A percentile compares a stretch with the other conserved stretches of the same genome.
Evolutionary conservation across 2,113 vertebrate genomes (phyloP).

Genomic region (Callopanchax toddi): DNA sequence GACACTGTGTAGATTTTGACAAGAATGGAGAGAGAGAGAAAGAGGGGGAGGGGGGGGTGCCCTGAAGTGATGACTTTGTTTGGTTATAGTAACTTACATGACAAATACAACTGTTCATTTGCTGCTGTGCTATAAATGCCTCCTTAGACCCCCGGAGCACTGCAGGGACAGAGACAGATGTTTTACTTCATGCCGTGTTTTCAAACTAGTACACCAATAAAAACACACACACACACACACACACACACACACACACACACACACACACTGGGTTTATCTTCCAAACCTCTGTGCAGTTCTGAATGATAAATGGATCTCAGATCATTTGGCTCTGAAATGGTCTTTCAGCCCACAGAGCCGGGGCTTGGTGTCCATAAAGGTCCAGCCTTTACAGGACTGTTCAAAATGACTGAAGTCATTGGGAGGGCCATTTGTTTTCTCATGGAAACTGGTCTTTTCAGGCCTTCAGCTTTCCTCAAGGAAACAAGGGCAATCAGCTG

Average conservation of each 20-base stretch:
- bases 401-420: conserved; percentile 66
- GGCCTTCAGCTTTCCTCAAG: conserved; percentile 44
- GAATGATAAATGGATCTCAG: conserved; percentile 62
- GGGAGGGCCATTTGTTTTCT: conserved; percentile 65
- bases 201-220: conserved; percentile 36
- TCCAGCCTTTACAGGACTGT: conserved; percentile 58
- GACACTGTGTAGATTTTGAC: conserved; percentile 58
- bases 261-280: conserved; percentile 20
- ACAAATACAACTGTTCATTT: conserved; percentile 72
- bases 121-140: conserved; percentile 71
- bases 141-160: conserved; percentile 65
- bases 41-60: conserved; percentile 10
- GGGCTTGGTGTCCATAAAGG: conserved; percentile 56
- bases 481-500: conserved; percentile 66
- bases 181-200: conserved; percentile 72
- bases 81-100: conserved; percentile 74
- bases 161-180: conserved; percentile 72
- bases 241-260: conserved; percentile 7
- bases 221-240: conserved; percentile 28
- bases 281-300: conserved; percentile 37
- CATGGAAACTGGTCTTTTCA: conserved; percentile 61
- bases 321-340: conserved; percentile 37
- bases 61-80: conserved; percentile 70
- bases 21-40: conserved; percentile 10
- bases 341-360: conserved; percentile 41